Evolutionary conservation across 2,113 vertebrate species (phyloP).

Genomic region (Pedetes capensis): DNA sequence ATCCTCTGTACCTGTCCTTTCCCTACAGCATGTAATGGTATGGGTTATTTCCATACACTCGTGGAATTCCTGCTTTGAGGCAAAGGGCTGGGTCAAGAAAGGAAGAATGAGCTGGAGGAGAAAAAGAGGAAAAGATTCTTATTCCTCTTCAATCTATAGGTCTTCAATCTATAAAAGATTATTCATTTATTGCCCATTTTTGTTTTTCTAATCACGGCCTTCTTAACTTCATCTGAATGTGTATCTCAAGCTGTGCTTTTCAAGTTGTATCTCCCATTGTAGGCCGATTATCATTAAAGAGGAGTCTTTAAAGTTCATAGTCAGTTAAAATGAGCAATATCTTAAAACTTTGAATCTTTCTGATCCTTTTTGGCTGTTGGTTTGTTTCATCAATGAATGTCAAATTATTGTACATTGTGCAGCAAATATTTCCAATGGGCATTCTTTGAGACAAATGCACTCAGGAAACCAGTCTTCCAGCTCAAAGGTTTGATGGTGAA

Average conservation of each 20-base stretch:
- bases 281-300: constrained; percentile 81
- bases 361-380: constrained; percentile 59
- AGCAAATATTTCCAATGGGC: constrained; percentile 49
- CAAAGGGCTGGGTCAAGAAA: background rate
- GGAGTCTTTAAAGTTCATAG: constrained; percentile 85
- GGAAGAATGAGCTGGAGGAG: background rate
- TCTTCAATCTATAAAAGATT: no score
- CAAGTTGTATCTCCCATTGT: constrained; percentile 82
- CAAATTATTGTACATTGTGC: constrained; percentile 45
- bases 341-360: constrained; percentile 76
- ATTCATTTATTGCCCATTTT: constrained; percentile 80
- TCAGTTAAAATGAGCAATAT: constrained; percentile 78
- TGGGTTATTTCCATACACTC: background rate
- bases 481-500: constrained; percentile 44
- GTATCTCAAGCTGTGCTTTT: constrained; percentile 86
- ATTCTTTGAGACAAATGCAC: constrained; percentile 53
- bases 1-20: background rate
- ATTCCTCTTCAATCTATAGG: no score
- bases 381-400: constrained; percentile 63
- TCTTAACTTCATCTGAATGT: constrained; percentile 84
- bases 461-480: constrained; percentile 36
- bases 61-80: background rate
- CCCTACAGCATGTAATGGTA: no score
- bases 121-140: background rate
- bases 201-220: constrained; percentile 77